These are phyloP conservation scores for Elysia chlorotica DNA, from an alignment of 1,140 invertebrate species.

Conservation along the genomic window DNA sequence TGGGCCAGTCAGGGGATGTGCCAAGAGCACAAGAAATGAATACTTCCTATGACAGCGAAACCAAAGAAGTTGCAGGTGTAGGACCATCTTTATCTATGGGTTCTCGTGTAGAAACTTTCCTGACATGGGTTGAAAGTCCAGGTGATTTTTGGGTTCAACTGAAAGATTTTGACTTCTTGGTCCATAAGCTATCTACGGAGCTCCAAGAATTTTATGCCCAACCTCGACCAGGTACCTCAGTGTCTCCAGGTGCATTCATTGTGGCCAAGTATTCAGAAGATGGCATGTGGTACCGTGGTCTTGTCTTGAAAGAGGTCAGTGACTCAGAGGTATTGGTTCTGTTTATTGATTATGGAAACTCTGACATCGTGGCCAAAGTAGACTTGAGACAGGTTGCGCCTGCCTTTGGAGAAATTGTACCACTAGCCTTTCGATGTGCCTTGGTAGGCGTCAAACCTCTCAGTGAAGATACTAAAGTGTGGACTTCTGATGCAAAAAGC, in stretches of 20 bases:
- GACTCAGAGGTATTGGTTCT: constrained; percentile 70
- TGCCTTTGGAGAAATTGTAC: constrained; percentile 8
- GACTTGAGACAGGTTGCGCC: constrained; percentile 35
- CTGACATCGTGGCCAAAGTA: constrained; percentile 34
- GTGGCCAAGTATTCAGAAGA: constrained; percentile 75
- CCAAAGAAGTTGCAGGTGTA: background rate
- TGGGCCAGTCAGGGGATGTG: background rate
- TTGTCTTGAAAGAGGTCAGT: constrained; percentile 68
- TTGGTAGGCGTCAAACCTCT: constrained; percentile 42
- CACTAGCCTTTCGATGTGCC: constrained; percentile 42
- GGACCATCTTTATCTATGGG: background rate
- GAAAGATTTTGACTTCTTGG: constrained; percentile 48
- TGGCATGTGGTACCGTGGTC: constrained; percentile 77
- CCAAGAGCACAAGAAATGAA: background rate
- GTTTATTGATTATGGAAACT: constrained; percentile 75
- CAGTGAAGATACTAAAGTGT: constrained; percentile 30
- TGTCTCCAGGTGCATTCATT: constrained; percentile 65
- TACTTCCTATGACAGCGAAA: background rate
- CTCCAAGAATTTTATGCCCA: constrained; percentile 51
- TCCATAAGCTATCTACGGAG: constrained; percentile 60
- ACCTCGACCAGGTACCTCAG: constrained; percentile 9
- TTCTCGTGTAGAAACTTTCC: constrained; percentile 25
- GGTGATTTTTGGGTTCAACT: constrained; percentile 64
- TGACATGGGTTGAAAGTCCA: constrained; percentile 58
- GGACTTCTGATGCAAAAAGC: constrained; percentile 44